These are phyloP conservation scores for Steromphala cineraria DNA, from an alignment of 2,888 invertebrate species.

Conservation along the genomic window DNA sequence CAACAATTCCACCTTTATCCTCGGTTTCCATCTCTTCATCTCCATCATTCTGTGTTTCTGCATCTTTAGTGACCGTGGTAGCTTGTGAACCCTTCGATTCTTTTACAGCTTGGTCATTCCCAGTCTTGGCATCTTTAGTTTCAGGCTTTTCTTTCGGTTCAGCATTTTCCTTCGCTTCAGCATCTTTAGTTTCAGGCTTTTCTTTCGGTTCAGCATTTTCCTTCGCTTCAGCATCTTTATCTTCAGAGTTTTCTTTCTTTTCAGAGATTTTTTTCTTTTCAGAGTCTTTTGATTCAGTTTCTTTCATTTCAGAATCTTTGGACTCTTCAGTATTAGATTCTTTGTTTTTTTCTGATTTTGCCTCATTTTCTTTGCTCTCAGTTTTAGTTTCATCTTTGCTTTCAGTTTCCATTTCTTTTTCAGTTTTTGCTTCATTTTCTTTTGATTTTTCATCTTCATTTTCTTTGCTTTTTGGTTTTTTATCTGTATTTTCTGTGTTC, in stretches of 20 bases:
- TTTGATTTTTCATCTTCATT: background rate
- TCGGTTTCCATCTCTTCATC: slow-evolving; percentile 33
- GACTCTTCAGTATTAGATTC: background rate
- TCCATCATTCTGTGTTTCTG: slow-evolving; percentile 22
- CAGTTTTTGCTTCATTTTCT: background rate
- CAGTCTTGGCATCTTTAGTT: slow-evolving; percentile 45
- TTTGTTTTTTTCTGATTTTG: background rate
- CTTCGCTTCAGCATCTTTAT: background rate
- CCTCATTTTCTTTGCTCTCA: background rate
- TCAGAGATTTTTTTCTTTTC: background rate
- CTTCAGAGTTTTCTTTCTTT: background rate
- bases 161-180: slow-evolving; percentile 4
- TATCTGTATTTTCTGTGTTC: background rate
- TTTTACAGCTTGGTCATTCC: slow-evolving; percentile 31
- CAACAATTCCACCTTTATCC: slow-evolving; percentile 33
- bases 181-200: background rate
- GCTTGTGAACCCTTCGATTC: background rate
- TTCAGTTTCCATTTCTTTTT: background rate
- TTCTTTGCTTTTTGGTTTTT: background rate
- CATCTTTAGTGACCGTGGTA: slow-evolving; percentile 30
- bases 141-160: slow-evolving; percentile 54
- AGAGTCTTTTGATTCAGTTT: background rate
- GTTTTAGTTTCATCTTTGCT: background rate
- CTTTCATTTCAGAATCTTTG: background rate
- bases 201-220: background rate